phyloP scores from a whole-genome alignment of 1,140 invertebrate genomes.

The Bombus ignitus region DNA sequence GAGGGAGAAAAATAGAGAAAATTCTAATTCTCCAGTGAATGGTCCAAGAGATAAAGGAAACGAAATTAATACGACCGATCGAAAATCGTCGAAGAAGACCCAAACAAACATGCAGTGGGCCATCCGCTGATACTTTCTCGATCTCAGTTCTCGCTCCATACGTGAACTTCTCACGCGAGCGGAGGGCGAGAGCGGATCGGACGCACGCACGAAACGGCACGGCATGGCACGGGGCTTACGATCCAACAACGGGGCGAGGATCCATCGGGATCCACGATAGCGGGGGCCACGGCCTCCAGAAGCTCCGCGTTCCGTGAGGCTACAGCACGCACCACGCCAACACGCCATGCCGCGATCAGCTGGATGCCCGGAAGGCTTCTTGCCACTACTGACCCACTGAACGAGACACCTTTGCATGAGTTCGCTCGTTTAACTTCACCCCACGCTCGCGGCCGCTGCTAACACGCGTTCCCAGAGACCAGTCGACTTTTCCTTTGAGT shows the following conservation, averaged over 20 bases:
- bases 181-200: slow-evolving; percentile 39
- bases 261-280: slow-evolving; percentile 59
- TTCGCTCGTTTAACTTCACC: slow-evolving; percentile 70
- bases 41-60: too few relatives aligned
- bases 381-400: slow-evolving; percentile 80
- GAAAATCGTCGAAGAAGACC: not conserved
- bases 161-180: slow-evolving; percentile 49
- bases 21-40: too few relatives aligned
- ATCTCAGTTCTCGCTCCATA: slow-evolving; percentile 32
- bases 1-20: too few relatives aligned
- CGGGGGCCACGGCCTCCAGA: slow-evolving; percentile 44
- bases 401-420: slow-evolving; percentile 79
- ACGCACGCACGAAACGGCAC: slow-evolving; percentile 52
- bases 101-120: too few relatives aligned
- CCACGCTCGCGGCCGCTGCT: slow-evolving; percentile 27
- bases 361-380: slow-evolving; percentile 78
- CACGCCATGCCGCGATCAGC: slow-evolving; percentile 75
- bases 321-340: slow-evolving; percentile 76
- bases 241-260: slow-evolving; percentile 45
- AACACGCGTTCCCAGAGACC: slow-evolving; percentile 17
- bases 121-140: slow-evolving; percentile 29
- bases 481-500: not conserved
- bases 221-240: slow-evolving; percentile 39
- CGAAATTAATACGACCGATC: not conserved
- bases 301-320: slow-evolving; percentile 52